Conservation (phyloP, 2,113 vertebrate species). For the Elephas maximus region DNA sequence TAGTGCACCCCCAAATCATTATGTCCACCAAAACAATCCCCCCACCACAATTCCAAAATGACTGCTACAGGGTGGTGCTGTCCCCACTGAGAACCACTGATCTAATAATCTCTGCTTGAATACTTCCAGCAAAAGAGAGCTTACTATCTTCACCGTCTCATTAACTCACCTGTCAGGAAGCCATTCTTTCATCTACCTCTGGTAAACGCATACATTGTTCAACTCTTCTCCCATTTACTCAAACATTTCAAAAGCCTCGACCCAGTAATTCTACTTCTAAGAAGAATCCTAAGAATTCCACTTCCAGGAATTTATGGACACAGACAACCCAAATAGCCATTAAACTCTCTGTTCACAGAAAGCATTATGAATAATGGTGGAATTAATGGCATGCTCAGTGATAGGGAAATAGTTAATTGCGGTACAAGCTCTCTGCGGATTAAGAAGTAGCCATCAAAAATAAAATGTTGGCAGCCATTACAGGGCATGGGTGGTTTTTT, state of each 20-base stretch:
- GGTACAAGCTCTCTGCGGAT: background rate
- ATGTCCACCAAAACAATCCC: background rate
- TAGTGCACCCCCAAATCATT: background rate
- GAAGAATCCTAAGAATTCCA: constrained; percentile 57
- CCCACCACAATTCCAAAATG: background rate
- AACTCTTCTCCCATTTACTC: background rate
- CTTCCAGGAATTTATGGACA: constrained; percentile 49
- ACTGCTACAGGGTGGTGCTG: background rate
- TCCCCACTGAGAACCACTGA: no score
- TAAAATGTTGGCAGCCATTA: background rate
- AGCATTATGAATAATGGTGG: background rate
- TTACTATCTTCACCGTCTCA: background rate
- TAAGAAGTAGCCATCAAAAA: background rate
- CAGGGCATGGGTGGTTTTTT: background rate
- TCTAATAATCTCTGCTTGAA: background rate
- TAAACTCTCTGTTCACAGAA: background rate
- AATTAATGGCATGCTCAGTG: background rate
- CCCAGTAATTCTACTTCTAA: constrained; percentile 38
- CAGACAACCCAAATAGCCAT: background rate
- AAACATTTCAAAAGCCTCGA: background rate
- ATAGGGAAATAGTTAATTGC: background rate
- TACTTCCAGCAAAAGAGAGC: background rate
- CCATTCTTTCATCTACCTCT: background rate
- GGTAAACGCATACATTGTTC: background rate
- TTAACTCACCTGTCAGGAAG: background rate